Conservation (phyloP, 2,888 invertebrate genomes). For the Nomada lathburiana region DNA sequence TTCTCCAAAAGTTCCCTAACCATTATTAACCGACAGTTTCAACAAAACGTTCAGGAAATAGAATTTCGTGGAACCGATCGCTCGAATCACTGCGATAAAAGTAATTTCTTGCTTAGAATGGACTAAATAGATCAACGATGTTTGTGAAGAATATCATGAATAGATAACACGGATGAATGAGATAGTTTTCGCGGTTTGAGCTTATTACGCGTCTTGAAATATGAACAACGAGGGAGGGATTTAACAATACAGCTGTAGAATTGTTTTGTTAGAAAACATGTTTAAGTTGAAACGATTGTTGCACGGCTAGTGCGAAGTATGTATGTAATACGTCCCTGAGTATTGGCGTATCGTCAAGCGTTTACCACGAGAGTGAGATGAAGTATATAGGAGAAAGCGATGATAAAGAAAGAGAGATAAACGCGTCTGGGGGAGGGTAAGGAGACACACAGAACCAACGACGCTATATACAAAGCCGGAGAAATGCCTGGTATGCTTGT, state of each 20-base stretch:
- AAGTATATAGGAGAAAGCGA: slow-evolving; percentile 28
- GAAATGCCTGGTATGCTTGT: slow-evolving; percentile 61
- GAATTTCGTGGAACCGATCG: neutral
- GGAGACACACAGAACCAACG: slow-evolving; percentile 47
- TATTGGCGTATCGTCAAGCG: slow-evolving; percentile 64
- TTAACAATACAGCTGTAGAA: neutral
- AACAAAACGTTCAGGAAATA: neutral
- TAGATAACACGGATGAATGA: slow-evolving; percentile 9
- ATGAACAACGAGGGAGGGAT: neutral
- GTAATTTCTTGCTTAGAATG: slow-evolving; percentile 2
- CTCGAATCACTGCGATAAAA: neutral
- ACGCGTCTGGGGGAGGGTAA: slow-evolving; percentile 54
- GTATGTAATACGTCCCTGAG: slow-evolving; percentile 54
- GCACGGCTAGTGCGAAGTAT: neutral
- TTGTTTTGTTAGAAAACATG: neutral
- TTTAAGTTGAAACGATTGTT: slow-evolving; percentile 4
- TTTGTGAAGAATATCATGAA: slow-evolving; percentile 13
- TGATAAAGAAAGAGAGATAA: slow-evolving; percentile 53
- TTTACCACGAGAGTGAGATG: slow-evolving; percentile 51
- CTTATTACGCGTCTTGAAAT: neutral
- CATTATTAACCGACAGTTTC: neutral
- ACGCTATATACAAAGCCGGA: slow-evolving; percentile 51
- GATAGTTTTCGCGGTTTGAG: neutral
- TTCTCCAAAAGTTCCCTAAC: neutral
- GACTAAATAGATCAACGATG: slow-evolving; percentile 24